These are phyloP conservation scores for Xylota segnis DNA, from an alignment of 2,888 invertebrate species.

Conservation along the genomic window DNA sequence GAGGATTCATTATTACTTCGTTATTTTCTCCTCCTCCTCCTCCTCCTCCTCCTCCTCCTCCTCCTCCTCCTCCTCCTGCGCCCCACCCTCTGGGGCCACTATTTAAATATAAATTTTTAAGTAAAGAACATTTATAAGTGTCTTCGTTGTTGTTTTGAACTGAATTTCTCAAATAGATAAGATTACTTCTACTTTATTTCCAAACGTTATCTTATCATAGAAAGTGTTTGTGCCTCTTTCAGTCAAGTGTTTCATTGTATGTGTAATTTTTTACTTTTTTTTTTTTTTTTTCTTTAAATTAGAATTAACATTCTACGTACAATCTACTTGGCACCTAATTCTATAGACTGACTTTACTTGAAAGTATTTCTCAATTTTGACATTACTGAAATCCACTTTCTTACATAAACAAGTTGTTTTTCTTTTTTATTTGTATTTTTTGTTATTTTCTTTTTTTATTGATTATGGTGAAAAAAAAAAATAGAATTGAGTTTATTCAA, in stretches of 20 bases:
- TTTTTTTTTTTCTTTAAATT: not conserved
- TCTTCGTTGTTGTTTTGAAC: constrained; percentile 67
- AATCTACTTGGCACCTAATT: constrained; percentile 16
- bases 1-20: constrained; percentile 31
- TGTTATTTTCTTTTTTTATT: no score
- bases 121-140: constrained; percentile 45
- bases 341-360: not conserved
- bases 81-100: not conserved
- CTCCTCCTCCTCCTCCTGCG: not conserved
- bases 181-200: constrained; percentile 59
- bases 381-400: constrained; percentile 19
- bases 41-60: not conserved
- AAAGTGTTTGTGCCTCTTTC: constrained; percentile 24
- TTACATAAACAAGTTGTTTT: constrained; percentile 1
- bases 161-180: constrained; percentile 62
- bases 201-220: constrained; percentile 58
- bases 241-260: not conserved
- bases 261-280: constrained; percentile 3
- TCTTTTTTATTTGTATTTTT: constrained; percentile 13
- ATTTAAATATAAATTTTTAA: constrained; percentile 46
- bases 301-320: constrained; percentile 17
- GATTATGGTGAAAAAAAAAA: constrained; percentile 13
- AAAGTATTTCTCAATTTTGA: constrained; percentile 32
- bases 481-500: constrained; percentile 15
- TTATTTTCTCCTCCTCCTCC: not conserved